Evolutionary conservation across 1,140 invertebrate species (phyloP).

Genomic region (Leguminivora glycinivorella): DNA sequence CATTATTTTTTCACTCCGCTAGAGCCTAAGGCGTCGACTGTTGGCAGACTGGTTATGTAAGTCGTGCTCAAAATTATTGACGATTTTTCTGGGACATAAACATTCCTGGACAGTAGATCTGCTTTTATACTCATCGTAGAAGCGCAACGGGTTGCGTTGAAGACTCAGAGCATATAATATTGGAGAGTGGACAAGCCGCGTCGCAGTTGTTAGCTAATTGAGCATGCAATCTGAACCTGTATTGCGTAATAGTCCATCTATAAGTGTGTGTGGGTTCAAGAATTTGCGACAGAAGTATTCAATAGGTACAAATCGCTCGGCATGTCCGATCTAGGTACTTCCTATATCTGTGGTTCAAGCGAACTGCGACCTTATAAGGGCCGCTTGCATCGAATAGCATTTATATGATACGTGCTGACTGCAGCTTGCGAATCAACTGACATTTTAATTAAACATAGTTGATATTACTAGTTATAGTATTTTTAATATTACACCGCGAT

Average conservation of each 20-base stretch:
- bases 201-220: too few relatives aligned
- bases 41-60: constrained; percentile 31
- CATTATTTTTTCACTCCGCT: constrained; percentile 30
- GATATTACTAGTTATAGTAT: constrained; percentile 26
- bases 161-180: too few relatives aligned
- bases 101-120: constrained; percentile 14
- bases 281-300: too few relatives aligned
- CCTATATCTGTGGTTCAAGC: too few relatives aligned
- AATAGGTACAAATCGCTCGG: too few relatives aligned
- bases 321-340: too few relatives aligned
- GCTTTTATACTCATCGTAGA: constrained; percentile 1
- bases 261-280: too few relatives aligned
- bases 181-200: too few relatives aligned
- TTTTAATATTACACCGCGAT: constrained; percentile 20
- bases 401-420: constrained; percentile 24
- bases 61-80: constrained; percentile 42
- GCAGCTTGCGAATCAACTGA: constrained; percentile 21
- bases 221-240: too few relatives aligned
- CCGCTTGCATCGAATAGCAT: constrained; percentile 27
- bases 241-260: too few relatives aligned
- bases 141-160: constrained; percentile 10
- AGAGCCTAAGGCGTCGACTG: constrained; percentile 44
- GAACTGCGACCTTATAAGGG: constrained; percentile 18
- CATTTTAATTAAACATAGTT: constrained; percentile 27
- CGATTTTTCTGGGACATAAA: constrained; percentile 34